These are phyloP conservation scores for Sphaeramia orbicularis DNA, from an alignment of 2,797 vertebrate genomes.

Conservation along the genomic window DNA sequence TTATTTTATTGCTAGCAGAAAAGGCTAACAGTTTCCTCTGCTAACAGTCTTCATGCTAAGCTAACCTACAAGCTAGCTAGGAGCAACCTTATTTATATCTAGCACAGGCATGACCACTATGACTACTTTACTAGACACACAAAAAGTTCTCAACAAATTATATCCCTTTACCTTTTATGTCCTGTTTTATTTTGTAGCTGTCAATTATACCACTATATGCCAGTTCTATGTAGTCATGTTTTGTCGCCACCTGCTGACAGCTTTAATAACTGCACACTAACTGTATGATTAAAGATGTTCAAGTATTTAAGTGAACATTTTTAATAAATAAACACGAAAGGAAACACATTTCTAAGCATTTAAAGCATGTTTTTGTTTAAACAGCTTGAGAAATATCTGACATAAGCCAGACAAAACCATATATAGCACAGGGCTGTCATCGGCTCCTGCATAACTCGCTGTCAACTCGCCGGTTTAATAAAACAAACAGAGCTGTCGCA, in stretches of 20 bases:
- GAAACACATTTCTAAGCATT: not conserved
- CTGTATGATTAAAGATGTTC: not conserved
- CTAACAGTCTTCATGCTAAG: too few species aligned
- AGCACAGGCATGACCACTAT: too few species aligned
- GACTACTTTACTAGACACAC: too few species aligned
- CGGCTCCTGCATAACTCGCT: conserved; percentile 13
- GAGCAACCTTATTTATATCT: too few species aligned
- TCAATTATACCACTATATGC: too few species aligned
- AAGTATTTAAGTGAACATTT: not conserved
- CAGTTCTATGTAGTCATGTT: not conserved
- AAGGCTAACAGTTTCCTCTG: too few species aligned
- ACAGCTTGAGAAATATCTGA: not conserved
- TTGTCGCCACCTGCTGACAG: conserved; percentile 41
- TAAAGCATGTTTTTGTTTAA: not conserved
- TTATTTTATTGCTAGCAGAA: too few species aligned
- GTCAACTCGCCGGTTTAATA: conserved; percentile 34
- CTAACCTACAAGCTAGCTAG: too few species aligned
- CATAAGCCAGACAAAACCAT: conserved; percentile 2
- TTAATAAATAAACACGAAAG: not conserved
- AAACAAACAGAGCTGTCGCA: conserved; percentile 46
- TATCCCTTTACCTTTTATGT: too few species aligned
- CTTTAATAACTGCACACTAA: not conserved
- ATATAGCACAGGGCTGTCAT: conserved; percentile 10
- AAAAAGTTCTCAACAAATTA: too few species aligned
- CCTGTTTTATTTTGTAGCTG: too few species aligned